These are phyloP conservation scores for Cydia strobilella DNA, from an alignment of 1,140 invertebrate genomes.

Conservation along the genomic window DNA sequence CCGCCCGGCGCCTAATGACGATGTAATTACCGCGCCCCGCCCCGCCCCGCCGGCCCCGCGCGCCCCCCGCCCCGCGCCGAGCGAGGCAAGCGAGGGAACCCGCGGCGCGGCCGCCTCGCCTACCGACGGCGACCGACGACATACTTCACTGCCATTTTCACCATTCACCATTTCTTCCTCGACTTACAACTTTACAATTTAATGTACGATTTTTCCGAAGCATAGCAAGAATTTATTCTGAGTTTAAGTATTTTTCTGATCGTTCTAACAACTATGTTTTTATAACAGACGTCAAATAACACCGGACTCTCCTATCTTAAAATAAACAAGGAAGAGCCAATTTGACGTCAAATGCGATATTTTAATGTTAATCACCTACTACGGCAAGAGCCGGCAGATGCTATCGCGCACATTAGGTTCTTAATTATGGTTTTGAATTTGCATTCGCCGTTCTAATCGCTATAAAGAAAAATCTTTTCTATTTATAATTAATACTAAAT, in stretches of 20 bases:
- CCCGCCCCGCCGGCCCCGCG: constrained; percentile 48
- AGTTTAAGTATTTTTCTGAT: background rate
- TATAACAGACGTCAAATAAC: too few species aligned
- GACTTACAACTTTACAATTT: constrained; percentile 15
- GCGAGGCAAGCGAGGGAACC: too few species aligned
- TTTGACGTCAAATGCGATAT: background rate
- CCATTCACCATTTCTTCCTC: constrained; percentile 19
- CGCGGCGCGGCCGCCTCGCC: constrained; percentile 41
- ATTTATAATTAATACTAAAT: background rate
- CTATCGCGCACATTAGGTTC: constrained; percentile 4
- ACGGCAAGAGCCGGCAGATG: background rate
- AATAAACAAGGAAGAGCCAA: background rate
- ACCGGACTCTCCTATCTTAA: background rate
- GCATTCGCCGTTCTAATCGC: background rate
- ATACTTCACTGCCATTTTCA: constrained; percentile 13
- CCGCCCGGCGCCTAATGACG: constrained; percentile 60
- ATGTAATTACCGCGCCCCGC: constrained; percentile 55
- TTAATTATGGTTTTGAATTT: constrained; percentile 1
- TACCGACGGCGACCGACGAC: constrained; percentile 33
- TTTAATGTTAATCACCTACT: constrained; percentile 3
- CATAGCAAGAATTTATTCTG: background rate
- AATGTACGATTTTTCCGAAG: background rate
- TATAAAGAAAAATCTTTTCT: background rate
- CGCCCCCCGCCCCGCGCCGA: constrained; percentile 42
- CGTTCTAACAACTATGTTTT: background rate